Base-by-base conservation (phyloP, 2,113 vertebrate genomes). In the Paratilapia polleni region DNA sequence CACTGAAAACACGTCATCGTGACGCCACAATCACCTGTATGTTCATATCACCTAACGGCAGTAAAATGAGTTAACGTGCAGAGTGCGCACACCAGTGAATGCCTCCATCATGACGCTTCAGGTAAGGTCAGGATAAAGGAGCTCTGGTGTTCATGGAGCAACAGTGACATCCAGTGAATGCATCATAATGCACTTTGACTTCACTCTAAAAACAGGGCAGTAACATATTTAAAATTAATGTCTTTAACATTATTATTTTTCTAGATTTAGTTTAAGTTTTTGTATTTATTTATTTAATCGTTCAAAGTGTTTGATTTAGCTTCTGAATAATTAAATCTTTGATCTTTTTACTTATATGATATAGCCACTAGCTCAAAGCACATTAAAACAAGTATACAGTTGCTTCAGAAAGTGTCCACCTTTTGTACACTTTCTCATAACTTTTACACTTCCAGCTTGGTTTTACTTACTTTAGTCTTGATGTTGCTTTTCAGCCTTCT, bases 131-230 rank as follows among this genome's bases (percentile, higher is more conserved):
- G 24, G 43, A 52, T 13, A 52, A 20, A 52, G 8, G 43, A 52
- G 1, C 0, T 5, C 24, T 70, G 0, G 15, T 15, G 41, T 49
- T 70, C 26, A 28, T 70, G 66, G 10, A 52, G 0, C 66, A 70
- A 70, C 24, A 70, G 43, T 15, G 66, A 70, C 66, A 70, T 70
- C 66, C 43, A 52, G 66, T 70, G 28, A 31, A 31, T 31, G 28
- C 28, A 31, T 31, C 28, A 4, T 31, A 31, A 31, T 31, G 28
- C 28, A 31, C 28, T n/a, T n/a, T 31, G 66, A 70, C 66, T 70
- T 70, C 24, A 2, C 43, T 20, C 17, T 15, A 49, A 20, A 70
- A 49, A 28, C 41, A 70, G 43, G 15, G 14, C 41, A 20, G 28
- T 20, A 26, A 49, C 43, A 8, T 4, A n/a, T 8, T 56, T 28